Evolutionary conservation across 2,888 invertebrate species (phyloP).

Genomic region (Megastigmus dorsalis): DNA sequence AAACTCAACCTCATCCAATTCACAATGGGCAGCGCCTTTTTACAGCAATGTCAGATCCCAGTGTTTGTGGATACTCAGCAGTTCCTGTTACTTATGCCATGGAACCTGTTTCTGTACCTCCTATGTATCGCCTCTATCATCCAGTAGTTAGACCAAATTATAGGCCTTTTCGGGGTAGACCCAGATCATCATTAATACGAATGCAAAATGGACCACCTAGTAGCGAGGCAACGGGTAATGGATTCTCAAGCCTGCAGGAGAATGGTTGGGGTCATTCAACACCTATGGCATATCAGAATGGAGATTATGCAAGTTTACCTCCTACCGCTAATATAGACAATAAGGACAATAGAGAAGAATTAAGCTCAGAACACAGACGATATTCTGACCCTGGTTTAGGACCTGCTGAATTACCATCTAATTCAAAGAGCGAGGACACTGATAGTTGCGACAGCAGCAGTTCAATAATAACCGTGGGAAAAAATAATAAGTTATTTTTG

Average conservation of each 20-base stretch:
- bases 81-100: slow-evolving; percentile 75
- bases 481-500: slow-evolving; percentile 78
- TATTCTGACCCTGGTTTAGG: slow-evolving; percentile 82
- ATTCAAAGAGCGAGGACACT: slow-evolving; percentile 76
- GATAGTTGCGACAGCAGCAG: slow-evolving; percentile 74
- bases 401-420: slow-evolving; percentile 74
- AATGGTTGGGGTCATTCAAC: slow-evolving; percentile 60
- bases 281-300: slow-evolving; percentile 65
- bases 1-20: slow-evolving; percentile 54
- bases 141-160: slow-evolving; percentile 67
- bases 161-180: slow-evolving; percentile 60
- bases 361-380: slow-evolving; percentile 77
- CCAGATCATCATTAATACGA: slow-evolving; percentile 59
- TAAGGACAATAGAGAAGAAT: slow-evolving; percentile 76
- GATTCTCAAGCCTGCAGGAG: slow-evolving; percentile 67
- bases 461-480: slow-evolving; percentile 76
- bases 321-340: slow-evolving; percentile 80
- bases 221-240: slow-evolving; percentile 60
- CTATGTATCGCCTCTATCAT: slow-evolving; percentile 77
- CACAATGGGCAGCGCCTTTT: slow-evolving; percentile 75
- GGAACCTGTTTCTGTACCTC: slow-evolving; percentile 81
- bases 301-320: slow-evolving; percentile 81
- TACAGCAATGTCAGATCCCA: slow-evolving; percentile 74
- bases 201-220: slow-evolving; percentile 55
- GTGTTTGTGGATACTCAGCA: slow-evolving; percentile 73